These are phyloP conservation scores for Falco concolor DNA, from an alignment of 2,797 vertebrate genomes.

Conservation along the genomic window DNA sequence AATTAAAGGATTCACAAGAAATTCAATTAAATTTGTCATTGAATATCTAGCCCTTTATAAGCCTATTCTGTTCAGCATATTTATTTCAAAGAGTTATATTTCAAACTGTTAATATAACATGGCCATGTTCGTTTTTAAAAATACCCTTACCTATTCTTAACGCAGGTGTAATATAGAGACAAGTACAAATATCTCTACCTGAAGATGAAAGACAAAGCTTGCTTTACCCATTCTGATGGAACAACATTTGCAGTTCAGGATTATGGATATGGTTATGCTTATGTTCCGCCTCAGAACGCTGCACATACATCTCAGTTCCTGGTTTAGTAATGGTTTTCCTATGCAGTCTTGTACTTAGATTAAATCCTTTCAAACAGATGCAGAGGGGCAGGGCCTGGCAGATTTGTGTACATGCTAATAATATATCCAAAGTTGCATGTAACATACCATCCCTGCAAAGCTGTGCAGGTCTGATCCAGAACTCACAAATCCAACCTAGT, in stretches of 20 bases:
- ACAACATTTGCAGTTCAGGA: background rate
- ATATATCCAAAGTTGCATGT: background rate
- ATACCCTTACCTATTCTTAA: conserved; percentile 7
- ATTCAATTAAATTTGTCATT: background rate
- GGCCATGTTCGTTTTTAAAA: background rate
- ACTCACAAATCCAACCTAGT: background rate
- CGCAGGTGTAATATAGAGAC: background rate
- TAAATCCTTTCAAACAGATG: background rate
- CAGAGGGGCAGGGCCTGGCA: background rate
- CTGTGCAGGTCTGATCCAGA: background rate
- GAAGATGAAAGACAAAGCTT: background rate
- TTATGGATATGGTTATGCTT: background rate
- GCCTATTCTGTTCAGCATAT: background rate
- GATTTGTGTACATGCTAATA: background rate
- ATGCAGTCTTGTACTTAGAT: background rate
- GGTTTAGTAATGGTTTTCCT: background rate
- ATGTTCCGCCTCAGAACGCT: background rate
- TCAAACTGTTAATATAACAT: background rate
- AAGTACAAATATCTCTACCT: background rate
- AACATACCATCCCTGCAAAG: background rate
- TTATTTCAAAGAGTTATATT: background rate
- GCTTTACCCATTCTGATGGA: background rate
- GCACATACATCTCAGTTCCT: background rate
- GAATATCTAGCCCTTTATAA: background rate
- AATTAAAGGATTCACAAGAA: background rate